Evolutionary conservation across 2,797 vertebrate genomes (phyloP), one percentile per base, ranked within the genome.

Genomic region (Oryzias sinensis): DNA sequence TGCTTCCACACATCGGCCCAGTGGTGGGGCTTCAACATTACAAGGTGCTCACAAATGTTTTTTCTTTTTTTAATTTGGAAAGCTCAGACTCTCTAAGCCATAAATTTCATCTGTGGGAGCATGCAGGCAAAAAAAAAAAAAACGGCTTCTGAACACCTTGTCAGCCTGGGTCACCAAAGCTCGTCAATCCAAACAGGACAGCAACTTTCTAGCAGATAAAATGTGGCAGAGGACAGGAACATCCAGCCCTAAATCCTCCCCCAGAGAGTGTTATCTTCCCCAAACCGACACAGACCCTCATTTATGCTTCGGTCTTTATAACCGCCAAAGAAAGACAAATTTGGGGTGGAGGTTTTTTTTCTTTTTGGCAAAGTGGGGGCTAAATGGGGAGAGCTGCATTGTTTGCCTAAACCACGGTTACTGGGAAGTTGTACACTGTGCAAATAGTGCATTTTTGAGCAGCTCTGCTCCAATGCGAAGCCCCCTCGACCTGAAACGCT

Each of bases 331-430:
- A 91, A 87, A 88, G 82, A 79, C 86, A 88, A 86, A 89, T 90
- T 91, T 91, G 86, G 83, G 82, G 75, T 84, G 84, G 89, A 82
- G 62, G 71, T 83, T 87, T 82, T 76, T 45, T 45, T 55, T 45
- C 18, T 33, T 43, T 43, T 27, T 20, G 76, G 59, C 67, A n/a
- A n/a, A 25, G 81, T 68, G 80, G 82, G 75, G 76, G 80, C 62
- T 74, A 72, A 53, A 59, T 80, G 79, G 83, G 83, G 82, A 22
- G 20, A 74, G 79, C 68, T 55, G 82, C 73, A 90, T 92, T 90
- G 87, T 91, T 91, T 90, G 88, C 73, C 77, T 91, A 91, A 91
- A 90, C 88, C 86, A 74, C 81, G 86, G 80, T 89, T 84, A 90
- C 90, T 90, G 88, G 86, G 85, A 90, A 90, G 89, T 90, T 89